These are phyloP conservation scores for Nettapus auritus DNA, from an alignment of 2,113 vertebrate species.

Conservation along the genomic window DNA sequence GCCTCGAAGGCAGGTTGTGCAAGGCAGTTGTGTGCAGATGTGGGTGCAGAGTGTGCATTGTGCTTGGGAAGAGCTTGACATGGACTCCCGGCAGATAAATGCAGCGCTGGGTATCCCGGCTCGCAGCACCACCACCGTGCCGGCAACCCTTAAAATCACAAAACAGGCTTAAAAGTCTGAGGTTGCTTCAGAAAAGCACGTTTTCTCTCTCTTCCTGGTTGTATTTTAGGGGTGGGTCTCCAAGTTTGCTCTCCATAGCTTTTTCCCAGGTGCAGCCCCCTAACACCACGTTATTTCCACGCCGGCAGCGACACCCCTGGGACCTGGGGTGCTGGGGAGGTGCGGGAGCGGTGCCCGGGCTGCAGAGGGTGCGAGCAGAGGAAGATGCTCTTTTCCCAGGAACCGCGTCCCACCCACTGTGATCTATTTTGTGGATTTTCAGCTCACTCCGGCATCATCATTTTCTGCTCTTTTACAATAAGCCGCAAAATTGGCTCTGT, in stretches of 20 bases:
- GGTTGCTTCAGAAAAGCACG: not conserved
- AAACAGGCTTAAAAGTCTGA: not conserved
- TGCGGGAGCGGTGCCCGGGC: accelerated
- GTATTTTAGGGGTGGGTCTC: not conserved
- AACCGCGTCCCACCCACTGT: not conserved
- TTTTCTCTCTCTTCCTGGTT: not conserved
- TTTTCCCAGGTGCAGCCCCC: accelerated
- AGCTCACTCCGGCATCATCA: not conserved
- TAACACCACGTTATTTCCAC: not conserved
- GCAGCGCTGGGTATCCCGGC: not conserved
- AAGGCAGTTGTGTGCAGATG: accelerated
- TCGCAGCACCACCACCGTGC: not conserved
- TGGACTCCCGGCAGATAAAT: not conserved
- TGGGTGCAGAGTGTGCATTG: accelerated
- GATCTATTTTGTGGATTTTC: constrained; percentile 35
- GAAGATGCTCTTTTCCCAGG: constrained; percentile 45
- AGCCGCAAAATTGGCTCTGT: constrained; percentile 25
- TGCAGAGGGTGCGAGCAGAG: not conserved
- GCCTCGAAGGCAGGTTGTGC: too few relatives aligned
- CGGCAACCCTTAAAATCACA: not conserved
- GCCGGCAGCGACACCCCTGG: not conserved
- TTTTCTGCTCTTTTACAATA: constrained; percentile 40
- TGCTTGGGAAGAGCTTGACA: not conserved
- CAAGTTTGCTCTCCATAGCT: not conserved
- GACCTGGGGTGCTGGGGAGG: accelerated